phyloP scores from a whole-genome alignment of 2,797 vertebrate genomes.

The Sphenopsis melanotis region DNA sequence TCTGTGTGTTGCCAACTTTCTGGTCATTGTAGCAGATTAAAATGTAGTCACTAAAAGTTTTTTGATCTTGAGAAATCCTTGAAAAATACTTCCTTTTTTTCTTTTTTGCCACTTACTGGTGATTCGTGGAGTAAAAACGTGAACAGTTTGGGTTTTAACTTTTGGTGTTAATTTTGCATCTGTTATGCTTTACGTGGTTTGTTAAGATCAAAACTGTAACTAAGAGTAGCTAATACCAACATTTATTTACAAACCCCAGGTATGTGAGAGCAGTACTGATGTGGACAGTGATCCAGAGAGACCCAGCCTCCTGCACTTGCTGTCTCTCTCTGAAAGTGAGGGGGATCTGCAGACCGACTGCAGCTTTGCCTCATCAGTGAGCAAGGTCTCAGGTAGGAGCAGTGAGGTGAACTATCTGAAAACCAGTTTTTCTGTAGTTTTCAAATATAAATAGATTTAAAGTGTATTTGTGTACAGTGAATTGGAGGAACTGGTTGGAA shows the following conservation, averaged over 20 bases:
- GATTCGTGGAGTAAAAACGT: neutral
- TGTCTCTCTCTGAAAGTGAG: slow-evolving; percentile 59
- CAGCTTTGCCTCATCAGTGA: slow-evolving; percentile 26
- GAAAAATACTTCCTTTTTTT: neutral
- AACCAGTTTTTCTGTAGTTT: neutral
- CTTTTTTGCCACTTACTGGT: neutral
- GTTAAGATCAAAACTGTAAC: neutral
- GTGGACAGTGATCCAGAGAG: slow-evolving; percentile 67
- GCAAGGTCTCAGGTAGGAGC: slow-evolving; percentile 67
- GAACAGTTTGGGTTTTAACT: neutral
- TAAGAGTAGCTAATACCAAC: neutral
- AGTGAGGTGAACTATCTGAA: neutral
- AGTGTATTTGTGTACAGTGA: neutral
- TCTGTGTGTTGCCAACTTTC: neutral
- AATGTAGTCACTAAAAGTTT: neutral
- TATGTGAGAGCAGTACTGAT: slow-evolving; percentile 53
- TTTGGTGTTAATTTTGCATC: neutral
- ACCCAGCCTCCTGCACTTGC: neutral
- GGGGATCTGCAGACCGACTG: slow-evolving; percentile 49
- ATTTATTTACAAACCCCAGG: slow-evolving; percentile 36
- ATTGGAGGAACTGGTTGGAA: neutral
- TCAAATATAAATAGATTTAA: neutral
- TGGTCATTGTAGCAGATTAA: neutral
- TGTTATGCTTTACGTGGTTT: neutral
- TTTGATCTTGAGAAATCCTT: neutral